Percentiles rank a stretch among this genome's conserved stretches.
These are phyloP conservation scores for Drosophila orosa DNA, from an alignment of 1,140 invertebrate species.

Conservation along the genomic window DNA sequence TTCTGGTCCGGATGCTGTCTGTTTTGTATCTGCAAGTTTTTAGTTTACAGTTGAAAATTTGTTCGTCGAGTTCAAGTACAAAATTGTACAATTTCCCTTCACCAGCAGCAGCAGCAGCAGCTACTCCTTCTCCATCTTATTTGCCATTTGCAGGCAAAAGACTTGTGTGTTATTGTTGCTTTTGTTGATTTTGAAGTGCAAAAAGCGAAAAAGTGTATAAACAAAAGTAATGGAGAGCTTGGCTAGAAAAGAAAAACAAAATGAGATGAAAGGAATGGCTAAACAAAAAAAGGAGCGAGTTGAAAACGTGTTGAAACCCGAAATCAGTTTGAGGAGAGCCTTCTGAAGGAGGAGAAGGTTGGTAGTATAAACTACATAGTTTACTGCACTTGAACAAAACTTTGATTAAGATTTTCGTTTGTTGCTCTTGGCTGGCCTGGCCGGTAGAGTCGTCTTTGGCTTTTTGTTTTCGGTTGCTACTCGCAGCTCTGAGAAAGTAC, in stretches of 20 bases:
- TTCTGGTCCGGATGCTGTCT: constrained; percentile 54
- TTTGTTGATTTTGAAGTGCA: constrained; percentile 80
- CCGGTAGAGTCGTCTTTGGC: no score
- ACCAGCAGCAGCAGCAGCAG: no score
- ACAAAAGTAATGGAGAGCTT: constrained; percentile 76
- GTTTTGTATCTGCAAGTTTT: constrained; percentile 56
- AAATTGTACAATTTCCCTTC: constrained; percentile 62
- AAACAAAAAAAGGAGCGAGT: constrained; percentile 13
- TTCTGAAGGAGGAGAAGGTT: neutral
- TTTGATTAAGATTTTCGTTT: constrained; percentile 82
- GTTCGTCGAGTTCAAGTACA: constrained; percentile 39
- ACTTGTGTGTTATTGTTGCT: constrained; percentile 49
- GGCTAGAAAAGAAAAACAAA: constrained; percentile 28
- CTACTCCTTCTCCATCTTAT: constrained; percentile 26
- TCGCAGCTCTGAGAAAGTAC: constrained; percentile 14
- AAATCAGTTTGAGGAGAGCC: constrained; percentile 55
- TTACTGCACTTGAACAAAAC: constrained; percentile 79
- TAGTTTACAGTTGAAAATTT: constrained; percentile 50
- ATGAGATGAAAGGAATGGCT: constrained; percentile 28
- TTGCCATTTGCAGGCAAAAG: constrained; percentile 69
- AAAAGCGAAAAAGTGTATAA: constrained; percentile 74
- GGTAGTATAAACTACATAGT: constrained; percentile 72
- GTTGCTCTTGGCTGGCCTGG: constrained; percentile 52
- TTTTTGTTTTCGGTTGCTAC: constrained; percentile 45
- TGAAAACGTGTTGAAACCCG: constrained; percentile 49